Base-by-base conservation (phyloP, 2,113 vertebrate species). In the Varanus salvator region DNA sequence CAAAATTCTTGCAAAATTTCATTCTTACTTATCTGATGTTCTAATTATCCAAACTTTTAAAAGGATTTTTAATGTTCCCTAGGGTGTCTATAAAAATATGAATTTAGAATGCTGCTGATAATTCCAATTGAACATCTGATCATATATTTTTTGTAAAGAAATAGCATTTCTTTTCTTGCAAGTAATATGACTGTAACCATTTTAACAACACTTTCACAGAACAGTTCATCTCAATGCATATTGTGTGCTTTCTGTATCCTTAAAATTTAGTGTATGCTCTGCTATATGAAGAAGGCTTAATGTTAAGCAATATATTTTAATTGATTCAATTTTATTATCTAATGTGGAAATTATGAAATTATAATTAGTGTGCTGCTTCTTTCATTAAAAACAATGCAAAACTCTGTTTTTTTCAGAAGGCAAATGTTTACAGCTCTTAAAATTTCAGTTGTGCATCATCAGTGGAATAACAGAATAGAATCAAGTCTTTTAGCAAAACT, bases 291-390 rank as follows among this genome's bases (percentile, higher is more conserved):
- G 82, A 38, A 75, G 44, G n/a, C 87, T 17, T 80, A 90, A 90
- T 76, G 69, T 80, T 94, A 87, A 92, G 71, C 54, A 93, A 69
- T 88, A 89, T 60, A 31, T 92, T 93, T 94, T 93, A 93, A 94
- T 85, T 29, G 85, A 93, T 48, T 92, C 91, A 66, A 9, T 92
- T 77, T 92, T 95, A 52, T 86, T 54, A 31, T 90, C 7, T 93
- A 95, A 93, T 90, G 75, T 89, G 54, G 21, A 94, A 93, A 95
- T 93, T 93, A 93, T 88, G 90, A 94, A 94, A 91, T 88, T 91
- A 93, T 91, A 95, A 94, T 92, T 92, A 93, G 84, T n/a, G 57
- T 87, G 92, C 87, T 90, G 78, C 85, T 94, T 25, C 9, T 64
- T 91, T 31, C 85, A 85, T 95, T 93, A 86, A 80, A 90, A 54